A percentile compares a stretch with the other conserved stretches of the same genome.
phyloP scores from a whole-genome alignment of 1,140 invertebrate species.

The Aphis craccivora region DNA sequence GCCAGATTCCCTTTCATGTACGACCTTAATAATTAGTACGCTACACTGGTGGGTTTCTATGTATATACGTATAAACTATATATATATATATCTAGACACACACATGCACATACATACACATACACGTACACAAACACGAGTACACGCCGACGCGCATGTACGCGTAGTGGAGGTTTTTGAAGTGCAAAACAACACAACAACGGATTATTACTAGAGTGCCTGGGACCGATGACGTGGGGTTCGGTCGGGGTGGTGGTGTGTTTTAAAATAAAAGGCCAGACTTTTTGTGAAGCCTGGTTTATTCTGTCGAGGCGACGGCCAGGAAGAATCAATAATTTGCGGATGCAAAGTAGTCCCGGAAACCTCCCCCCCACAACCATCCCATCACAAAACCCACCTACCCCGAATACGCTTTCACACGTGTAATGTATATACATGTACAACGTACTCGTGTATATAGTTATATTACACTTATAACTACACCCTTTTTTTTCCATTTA shows the following conservation, averaged over 20 bases:
- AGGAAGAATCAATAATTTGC: slow-evolving; percentile 58
- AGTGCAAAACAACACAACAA: slow-evolving; percentile 46
- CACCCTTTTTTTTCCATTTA: slow-evolving; percentile 22
- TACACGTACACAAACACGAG: background rate
- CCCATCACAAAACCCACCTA: slow-evolving; percentile 1
- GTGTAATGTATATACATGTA: background rate
- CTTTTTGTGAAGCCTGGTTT: slow-evolving; percentile 36
- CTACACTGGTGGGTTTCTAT: slow-evolving; percentile 5
- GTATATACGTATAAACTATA: background rate
- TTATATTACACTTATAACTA: slow-evolving; percentile 17
- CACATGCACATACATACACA: background rate
- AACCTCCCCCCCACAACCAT: background rate
- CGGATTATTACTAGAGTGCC: slow-evolving; percentile 23
- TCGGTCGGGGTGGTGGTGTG: background rate
- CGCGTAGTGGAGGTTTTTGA: slow-evolving; percentile 25
- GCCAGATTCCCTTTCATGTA: slow-evolving; percentile 36
- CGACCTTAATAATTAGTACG: slow-evolving; percentile 49
- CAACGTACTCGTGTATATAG: background rate
- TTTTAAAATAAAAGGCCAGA: slow-evolving; percentile 53
- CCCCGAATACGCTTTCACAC: slow-evolving; percentile 17
- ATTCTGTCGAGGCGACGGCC: slow-evolving; percentile 53
- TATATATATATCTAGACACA: background rate
- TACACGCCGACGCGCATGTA: background rate
- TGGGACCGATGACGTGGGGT: background rate
- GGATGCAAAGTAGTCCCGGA: slow-evolving; percentile 55